phyloP scores from a whole-genome alignment of 2,113 vertebrate genomes.

The Rhea pennata region DNA sequence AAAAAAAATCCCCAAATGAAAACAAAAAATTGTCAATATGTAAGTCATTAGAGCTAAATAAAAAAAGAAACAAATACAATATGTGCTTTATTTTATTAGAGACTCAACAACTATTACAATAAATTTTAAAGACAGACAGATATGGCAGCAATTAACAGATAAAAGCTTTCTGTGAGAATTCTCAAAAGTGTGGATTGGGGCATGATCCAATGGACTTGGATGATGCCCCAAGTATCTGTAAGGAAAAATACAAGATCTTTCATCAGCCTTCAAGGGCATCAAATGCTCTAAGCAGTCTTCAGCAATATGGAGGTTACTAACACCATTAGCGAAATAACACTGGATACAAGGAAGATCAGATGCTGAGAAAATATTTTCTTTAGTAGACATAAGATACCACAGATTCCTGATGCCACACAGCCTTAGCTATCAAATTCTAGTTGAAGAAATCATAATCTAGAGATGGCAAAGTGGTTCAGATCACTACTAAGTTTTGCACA shows the following conservation, averaged over 20 bases:
- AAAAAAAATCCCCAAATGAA: neutral
- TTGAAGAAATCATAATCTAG: neutral
- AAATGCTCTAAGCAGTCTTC: neutral
- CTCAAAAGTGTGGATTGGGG: neutral
- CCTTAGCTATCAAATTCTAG: neutral
- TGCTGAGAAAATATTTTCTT: neutral
- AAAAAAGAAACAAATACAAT: slow-evolving; percentile 11
- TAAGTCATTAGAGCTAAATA: slow-evolving; percentile 17
- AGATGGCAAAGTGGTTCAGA: neutral
- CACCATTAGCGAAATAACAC: neutral
- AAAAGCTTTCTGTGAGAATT: neutral
- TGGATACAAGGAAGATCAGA: neutral
- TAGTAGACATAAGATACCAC: neutral
- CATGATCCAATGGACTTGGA: slow-evolving; percentile 19
- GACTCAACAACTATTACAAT: slow-evolving; percentile 6
- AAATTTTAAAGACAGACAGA: slow-evolving; percentile 34
- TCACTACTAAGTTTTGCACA: neutral
- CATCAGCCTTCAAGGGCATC: neutral
- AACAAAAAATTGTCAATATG: neutral
- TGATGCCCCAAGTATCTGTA: neutral
- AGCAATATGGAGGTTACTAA: neutral
- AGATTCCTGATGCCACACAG: neutral
- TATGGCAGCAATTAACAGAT: slow-evolving; percentile 19
- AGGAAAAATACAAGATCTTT: neutral
- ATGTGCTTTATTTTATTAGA: slow-evolving; percentile 24